Base-by-base conservation (phyloP, 2,797 vertebrate species). In the Lacerta bilineata region DNA sequence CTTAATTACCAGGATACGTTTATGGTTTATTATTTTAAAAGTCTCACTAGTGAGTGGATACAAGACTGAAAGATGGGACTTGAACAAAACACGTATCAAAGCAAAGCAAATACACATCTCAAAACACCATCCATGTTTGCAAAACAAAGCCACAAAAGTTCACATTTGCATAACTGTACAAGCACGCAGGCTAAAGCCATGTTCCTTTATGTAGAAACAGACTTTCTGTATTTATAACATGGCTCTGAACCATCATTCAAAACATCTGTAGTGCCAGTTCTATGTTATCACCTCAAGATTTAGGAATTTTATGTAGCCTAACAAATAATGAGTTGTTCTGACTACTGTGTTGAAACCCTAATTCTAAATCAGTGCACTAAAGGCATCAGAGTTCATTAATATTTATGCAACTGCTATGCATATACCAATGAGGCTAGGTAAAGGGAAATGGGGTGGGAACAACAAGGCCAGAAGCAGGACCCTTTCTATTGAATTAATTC, bases 71-170 rank as follows among this genome's bases (percentile, higher is more conserved):
- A 55, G 3, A 87, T 29, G 72, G 33, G 88, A 5, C 23, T n/a
- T 36, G 90, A 80, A 90, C 78, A 89, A 18, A 87, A 64, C 88
- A 84, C 0, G 89, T 75, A 72, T 93, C 15, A 90, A 87, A 82
- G 69, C 43, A 80, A 90, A 83, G 50, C 25, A 82, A 91, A 80
- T 13, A 87, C 59, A 77, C 90, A 87, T 85, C 23, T 8, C 0
- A 83, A 18, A 9, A 91, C 84, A 50, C 4, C 90, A 46, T 0
- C 0, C 4, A 80, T 39, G 29, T 61, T 93, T 66, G 27, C 23
- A 68, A 2, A 1, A 36, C 1, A 1, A 2, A 80, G 33, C 29
- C 0, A 88, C 2, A 90, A 5, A 4, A 85, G 5, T 29, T 81
- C 76, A 25, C 10, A 80, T 55, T 23, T 80, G 29, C 8, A 55